Base-by-base conservation (phyloP, 2,113 vertebrate species). In the Nothocercus julius region DNA sequence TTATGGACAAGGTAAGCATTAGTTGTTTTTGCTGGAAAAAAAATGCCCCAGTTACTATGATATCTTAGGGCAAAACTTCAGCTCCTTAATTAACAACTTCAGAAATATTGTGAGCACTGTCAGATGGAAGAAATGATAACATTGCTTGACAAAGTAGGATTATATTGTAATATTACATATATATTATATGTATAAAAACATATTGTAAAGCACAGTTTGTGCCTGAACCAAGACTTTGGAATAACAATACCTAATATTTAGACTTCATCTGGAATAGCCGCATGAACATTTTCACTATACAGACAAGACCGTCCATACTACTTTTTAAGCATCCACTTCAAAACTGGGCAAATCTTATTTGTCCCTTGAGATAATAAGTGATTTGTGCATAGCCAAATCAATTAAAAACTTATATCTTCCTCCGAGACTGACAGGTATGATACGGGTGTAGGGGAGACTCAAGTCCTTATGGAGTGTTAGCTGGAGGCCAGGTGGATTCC, bases 81-180 rank as follows among this genome's bases (percentile, higher is more conserved):
- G 64, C 61, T 90, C 69, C 74, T 96, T 96, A 96, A 95, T 96
- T 93, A 97, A 95, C 73, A 90, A 90, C 92, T 88, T 90, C 30
- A 93, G 90, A 93, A 96, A 95, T 88, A 79, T 5, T 78, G 47
- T 88, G 64, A 22, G 5, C 0, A 0, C 64, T 83, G 87, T 85
- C 92, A 93, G 96, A 93, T 86, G 94, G 85, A 88, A 88, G 82
- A 44, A 86, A 83, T 51, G 32, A 81, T 74, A 91, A 68, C 62
- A 78, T 61, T 51, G 16, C 45, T 89, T 91, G 91, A 78, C 77
- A 88, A 75, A 85, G 80, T 78, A 30, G 28, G 54, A 56, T 56
- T 49, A 49, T 49, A 49, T 21, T 47, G 20, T 47, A 47, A 49
- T 49, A 49, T 49, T 49, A 49, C 24, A 11, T 49, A 11, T 49